Base-by-base conservation (phyloP, 2,888 invertebrate genomes). In the Diachrysia chrysitis region DNA sequence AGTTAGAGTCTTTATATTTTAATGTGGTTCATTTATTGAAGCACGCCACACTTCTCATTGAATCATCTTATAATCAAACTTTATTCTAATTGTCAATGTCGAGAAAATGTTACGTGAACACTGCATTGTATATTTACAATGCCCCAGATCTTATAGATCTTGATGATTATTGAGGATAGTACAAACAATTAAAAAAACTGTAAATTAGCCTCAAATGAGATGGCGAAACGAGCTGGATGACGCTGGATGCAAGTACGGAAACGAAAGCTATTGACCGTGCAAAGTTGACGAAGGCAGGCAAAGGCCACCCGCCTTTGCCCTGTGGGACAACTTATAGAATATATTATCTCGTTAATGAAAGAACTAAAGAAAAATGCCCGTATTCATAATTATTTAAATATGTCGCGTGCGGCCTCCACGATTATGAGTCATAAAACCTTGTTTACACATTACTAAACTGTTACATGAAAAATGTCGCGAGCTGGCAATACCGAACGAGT, bases 401-500 rank as follows among this genome's bases (percentile, higher is more conserved):
- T 17, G 59, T 76, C 58, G 68, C 35, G 76, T 67, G 62, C 29
- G 53, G 12, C 23, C 54, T 29, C 21, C 25, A 42, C 56, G 54
- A 62, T 51, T 53, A 42, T 48, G 59, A 76, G 65, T 76, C 71
- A 71, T 56, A 76, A 75, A 60, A 23, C 58, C 67, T n/a, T 71
- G 67, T 68, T 75, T 72, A 68, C 53, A 55, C 37, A 23, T 59
- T 62, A 78, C 61, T 62, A 69, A 69, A 78, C 63, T 51, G 21
- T 14, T 62, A 53, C 54, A 66, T 58, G 42, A 72, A 65, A 62
- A 68, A 54, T 54, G 62, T 58, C 54, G 37, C 23, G n/a, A n/a
- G 42, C 70, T 73, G 66, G 73, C 67, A 69, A 73, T 56, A 78
- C 69, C 58, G 57, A 51, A 54, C 76, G 16, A 65, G 62, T 57